phyloP scores from a whole-genome alignment of 1,140 invertebrate species.

The Dysdera silvatica region DNA sequence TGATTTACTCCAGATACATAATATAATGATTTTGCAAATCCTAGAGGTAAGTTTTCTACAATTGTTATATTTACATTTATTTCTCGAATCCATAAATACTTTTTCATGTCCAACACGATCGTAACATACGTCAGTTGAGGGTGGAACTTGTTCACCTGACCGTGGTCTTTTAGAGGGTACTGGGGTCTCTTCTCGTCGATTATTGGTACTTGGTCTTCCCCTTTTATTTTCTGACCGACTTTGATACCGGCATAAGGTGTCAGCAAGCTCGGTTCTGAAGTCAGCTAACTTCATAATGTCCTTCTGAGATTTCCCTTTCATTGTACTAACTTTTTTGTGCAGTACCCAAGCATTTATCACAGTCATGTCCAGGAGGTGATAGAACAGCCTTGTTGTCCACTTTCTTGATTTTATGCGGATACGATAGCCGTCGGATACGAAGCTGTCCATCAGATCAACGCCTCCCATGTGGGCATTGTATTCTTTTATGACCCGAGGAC shows the following conservation, averaged over 20 bases:
- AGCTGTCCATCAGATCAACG: slow-evolving; percentile 45
- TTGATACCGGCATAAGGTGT: background rate
- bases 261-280: background rate
- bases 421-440: slow-evolving; percentile 44
- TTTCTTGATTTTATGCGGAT: slow-evolving; percentile 43
- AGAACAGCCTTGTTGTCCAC: slow-evolving; percentile 45
- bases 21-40: no score
- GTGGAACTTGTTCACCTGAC: background rate
- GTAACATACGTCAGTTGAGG: background rate
- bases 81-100: background rate
- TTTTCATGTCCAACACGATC: background rate
- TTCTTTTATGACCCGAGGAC: slow-evolving; percentile 43
- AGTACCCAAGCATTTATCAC: slow-evolving; percentile 37
- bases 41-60: no score
- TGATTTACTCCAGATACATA: no score
- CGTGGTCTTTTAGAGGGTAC: background rate
- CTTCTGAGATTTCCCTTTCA: no score
- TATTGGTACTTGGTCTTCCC: background rate
- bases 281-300: no score
- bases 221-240: background rate
- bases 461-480: slow-evolving; percentile 50
- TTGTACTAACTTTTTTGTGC: slow-evolving; percentile 16
- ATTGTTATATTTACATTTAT: background rate
- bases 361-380: slow-evolving; percentile 44
- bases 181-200: background rate